Evolutionary conservation across 1,140 invertebrate genomes (phyloP).

Genomic region (Scaptomyza pallida): DNA sequence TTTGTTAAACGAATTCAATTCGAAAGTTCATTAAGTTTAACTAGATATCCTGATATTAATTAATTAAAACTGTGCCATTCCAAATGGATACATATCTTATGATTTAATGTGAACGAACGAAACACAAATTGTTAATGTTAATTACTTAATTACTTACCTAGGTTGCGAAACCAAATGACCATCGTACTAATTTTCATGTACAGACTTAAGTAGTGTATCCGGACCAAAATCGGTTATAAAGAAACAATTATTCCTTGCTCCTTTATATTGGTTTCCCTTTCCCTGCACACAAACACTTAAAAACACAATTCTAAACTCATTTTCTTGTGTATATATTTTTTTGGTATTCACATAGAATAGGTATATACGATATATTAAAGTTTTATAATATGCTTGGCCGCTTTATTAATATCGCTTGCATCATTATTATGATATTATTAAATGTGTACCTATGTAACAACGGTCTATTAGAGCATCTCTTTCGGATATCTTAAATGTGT

Average conservation of each 20-base stretch:
- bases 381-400: conserved; percentile 23
- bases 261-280: background rate
- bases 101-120: conserved; percentile 41
- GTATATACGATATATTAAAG: conserved; percentile 10
- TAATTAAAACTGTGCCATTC: conserved; percentile 59
- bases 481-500: conserved; percentile 1
- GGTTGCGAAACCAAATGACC: conserved; percentile 74
- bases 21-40: background rate
- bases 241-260: background rate
- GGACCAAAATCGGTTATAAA: conserved; percentile 48
- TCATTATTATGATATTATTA: conserved; percentile 16
- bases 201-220: conserved; percentile 21
- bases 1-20: background rate
- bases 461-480: conserved; percentile 29
- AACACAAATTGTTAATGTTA: conserved; percentile 41
- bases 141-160: conserved; percentile 48
- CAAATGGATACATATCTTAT: conserved; percentile 80
- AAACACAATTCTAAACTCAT: background rate
- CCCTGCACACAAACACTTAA: background rate
- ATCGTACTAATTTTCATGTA: conserved; percentile 34
- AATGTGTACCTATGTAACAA: conserved; percentile 22
- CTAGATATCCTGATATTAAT: conserved; percentile 43
- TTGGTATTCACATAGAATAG: conserved; percentile 37
- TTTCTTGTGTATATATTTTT: conserved; percentile 12
- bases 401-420: conserved; percentile 31